Base-by-base conservation (phyloP, 2,888 invertebrate species). In the Erpobdella octoculata region DNA sequence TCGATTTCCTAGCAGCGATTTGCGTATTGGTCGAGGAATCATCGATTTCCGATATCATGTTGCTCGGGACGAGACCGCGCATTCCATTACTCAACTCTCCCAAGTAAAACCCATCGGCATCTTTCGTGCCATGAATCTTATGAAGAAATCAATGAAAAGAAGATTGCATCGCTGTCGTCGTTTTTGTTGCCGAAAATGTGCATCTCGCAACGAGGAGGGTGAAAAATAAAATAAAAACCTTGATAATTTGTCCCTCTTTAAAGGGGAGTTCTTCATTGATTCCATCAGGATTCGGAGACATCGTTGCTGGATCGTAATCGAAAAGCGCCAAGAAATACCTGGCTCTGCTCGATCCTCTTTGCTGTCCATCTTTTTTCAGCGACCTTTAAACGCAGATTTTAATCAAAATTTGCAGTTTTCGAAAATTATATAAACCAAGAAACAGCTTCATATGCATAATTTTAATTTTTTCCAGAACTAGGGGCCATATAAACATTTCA, bases 261-360 rank as follows among this genome's bases (percentile, higher is more conserved):
- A 99, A 99, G 21, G 95, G 92, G 78, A 99, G 85, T 84, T 98
- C 98, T 84, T 98, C 98, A 78, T 94, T 93, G 83, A 93, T 92
- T 61, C 92, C 94, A 80, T 96, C 96, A 59, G 96, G 95, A 86
- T 99, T 98, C 0, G 98, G 98, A 75, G 96, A 97, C 97, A 98
- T 98, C 38, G 92, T 92, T 69, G 89, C 89, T 15, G 97, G 96
- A 85, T 97, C 93, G 84, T 98, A 99, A 84, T 98, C 95, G 85
- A 94, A 98, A 75, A 97, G 87, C 9, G 97, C 97, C 74, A 94
- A 89, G 84, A 96, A 95, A 73, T 65, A 71, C 15, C 48, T 31
- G 5, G 61, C n/a, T 12, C 25, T 25, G 18, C 28, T 33, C 35
- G 31, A 15, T 33, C 28, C 28, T 33, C 61, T 36, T 36, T 48